These are phyloP conservation scores for Cossypha caffra DNA, from an alignment of 2,797 vertebrate genomes.

Conservation along the genomic window DNA sequence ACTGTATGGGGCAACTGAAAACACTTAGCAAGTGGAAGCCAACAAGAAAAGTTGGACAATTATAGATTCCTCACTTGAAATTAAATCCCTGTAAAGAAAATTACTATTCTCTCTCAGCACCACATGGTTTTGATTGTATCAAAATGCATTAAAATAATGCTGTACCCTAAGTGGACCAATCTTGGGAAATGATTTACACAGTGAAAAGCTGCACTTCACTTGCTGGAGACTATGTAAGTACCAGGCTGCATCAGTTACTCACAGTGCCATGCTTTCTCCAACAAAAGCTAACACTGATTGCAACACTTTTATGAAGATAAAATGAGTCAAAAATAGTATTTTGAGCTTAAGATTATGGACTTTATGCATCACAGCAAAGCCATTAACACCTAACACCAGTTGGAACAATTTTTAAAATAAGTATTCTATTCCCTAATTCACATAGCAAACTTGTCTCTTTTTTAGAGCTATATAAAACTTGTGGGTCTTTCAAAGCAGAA, in stretches of 20 bases:
- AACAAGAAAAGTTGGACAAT: neutral
- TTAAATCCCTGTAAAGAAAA: conserved; percentile 42
- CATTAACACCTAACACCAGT: neutral
- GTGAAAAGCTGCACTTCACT: neutral
- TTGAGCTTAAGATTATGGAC: neutral
- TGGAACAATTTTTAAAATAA: neutral
- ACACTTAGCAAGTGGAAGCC: neutral
- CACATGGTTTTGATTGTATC: neutral
- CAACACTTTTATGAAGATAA: neutral
- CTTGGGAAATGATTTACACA: neutral
- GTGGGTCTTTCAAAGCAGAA: neutral
- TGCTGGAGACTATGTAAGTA: neutral
- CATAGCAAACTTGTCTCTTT: neutral
- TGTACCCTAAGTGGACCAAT: neutral
- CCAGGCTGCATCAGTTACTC: neutral
- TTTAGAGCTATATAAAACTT: neutral
- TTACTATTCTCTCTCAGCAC: conserved; percentile 15
- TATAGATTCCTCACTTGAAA: neutral
- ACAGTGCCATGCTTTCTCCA: neutral
- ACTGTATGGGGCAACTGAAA: neutral
- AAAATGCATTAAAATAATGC: conserved; percentile 38
- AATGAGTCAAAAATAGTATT: neutral
- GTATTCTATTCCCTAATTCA: neutral
- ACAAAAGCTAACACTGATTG: neutral
- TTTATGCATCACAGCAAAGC: neutral